Evolutionary conservation across 2,113 vertebrate species (phyloP).

Genomic region (Festucalex cinctus): DNA sequence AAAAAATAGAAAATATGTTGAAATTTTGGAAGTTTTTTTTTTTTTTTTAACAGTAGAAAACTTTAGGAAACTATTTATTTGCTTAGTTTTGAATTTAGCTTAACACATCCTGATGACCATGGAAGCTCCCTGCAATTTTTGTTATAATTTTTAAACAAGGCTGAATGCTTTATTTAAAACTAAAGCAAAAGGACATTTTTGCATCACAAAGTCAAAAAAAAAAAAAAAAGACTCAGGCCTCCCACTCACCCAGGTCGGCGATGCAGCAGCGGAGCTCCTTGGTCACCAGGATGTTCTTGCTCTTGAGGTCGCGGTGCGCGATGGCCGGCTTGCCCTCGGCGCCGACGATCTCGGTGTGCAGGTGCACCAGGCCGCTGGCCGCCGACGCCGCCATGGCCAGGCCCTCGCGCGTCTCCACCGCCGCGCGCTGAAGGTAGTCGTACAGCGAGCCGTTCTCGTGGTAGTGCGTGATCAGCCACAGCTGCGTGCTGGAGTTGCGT

Average conservation of each 20-base stretch:
- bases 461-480: conserved; percentile 82
- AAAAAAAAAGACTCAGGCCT: too few relatives aligned
- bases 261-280: conserved; percentile 80
- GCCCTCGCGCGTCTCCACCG: conserved; percentile 73
- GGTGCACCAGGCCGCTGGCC: conserved; percentile 75
- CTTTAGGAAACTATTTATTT: too few relatives aligned
- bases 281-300: conserved; percentile 79
- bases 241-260: conserved; percentile 79
- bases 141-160: too few relatives aligned
- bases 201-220: too few relatives aligned
- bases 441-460: conserved; percentile 80
- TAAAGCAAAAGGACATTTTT: too few relatives aligned
- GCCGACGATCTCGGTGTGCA: conserved; percentile 79
- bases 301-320: conserved; percentile 78
- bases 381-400: conserved; percentile 75
- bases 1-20: too few relatives aligned
- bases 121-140: too few relatives aligned
- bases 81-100: too few relatives aligned
- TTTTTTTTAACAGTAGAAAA: too few relatives aligned
- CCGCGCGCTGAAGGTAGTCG: conserved; percentile 76
- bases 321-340: conserved; percentile 80
- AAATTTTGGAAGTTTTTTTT: too few relatives aligned
- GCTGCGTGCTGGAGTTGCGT: conserved; percentile 81
- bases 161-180: too few relatives aligned
- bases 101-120: too few relatives aligned